Base-by-base conservation (phyloP, 1,140 invertebrate genomes). In the Alviniconcha marisindica region DNA sequence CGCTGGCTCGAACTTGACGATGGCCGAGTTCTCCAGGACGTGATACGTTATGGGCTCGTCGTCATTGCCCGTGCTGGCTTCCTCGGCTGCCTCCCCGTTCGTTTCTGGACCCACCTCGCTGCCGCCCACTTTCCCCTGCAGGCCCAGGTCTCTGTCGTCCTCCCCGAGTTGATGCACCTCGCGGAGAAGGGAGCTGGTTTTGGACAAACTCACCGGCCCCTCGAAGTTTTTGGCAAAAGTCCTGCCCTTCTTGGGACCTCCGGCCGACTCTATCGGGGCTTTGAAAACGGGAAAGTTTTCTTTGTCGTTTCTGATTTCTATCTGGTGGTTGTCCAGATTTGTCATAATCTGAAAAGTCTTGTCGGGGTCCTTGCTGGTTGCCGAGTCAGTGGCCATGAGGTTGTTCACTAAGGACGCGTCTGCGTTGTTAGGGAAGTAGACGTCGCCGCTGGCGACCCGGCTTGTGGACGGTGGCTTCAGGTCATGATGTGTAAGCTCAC, bases 181-280 rank as follows among this genome's bases (percentile, higher is more conserved):
- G 36, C 69, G 69, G 33, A 71, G 69, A 1, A 71, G 36, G 21
- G 69, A 71, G 38, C 69, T 71, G 69, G 69, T 71, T 40, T 40
- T 71, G 69, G 69, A 71, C 12, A 71, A 36, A 24, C 69, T 71
- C 10, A 40, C 69, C 10, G 7, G 33, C 14, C 24, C 33, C 24
- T 71, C 69, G 0, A 71, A 71, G 31, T 71, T 71, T 36, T 5
- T 40, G 33, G 2, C 18, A 14, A 42, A 24, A 28, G 12, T 71
- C 36, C 36, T 38, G 69, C 10, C 31, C 2, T 15, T 71, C 18
- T 14, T 24, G 2, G 36, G 36, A 14, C 40, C 36, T 71, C 15
- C 24, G 69, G 14, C 2, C 5, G 36, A 36, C 5, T 71, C 69
- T 24, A 2, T 33, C 24, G 69, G 1, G 3, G 69, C 36, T 40